These are phyloP conservation scores for Holothuria glaberrima DNA, from an alignment of 35 echinoderm and acorn worm species.

Conservation along the genomic window DNA sequence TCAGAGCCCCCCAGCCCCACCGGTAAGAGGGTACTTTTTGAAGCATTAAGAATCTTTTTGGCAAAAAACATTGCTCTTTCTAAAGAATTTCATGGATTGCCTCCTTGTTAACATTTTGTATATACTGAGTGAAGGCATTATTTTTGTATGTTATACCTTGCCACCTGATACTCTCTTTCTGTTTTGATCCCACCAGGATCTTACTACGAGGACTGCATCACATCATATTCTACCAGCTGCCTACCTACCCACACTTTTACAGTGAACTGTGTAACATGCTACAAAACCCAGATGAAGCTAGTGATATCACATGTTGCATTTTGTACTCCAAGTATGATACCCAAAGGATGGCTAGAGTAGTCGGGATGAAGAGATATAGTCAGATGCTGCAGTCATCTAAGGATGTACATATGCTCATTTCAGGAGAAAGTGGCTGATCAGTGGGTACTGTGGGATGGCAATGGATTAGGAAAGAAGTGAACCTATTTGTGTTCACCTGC, in stretches of 20 bases:
- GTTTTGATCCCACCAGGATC: constrained; percentile 58
- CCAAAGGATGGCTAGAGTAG: constrained; percentile 72
- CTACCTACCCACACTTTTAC: constrained; percentile 89
- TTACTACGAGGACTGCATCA: constrained; percentile 75
- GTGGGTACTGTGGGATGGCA: too few relatives aligned
- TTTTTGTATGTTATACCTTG: neutral
- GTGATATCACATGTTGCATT: constrained; percentile 72
- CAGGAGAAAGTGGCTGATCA: constrained; percentile 55
- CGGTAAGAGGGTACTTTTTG: too few relatives aligned
- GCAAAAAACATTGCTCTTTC: too few relatives aligned
- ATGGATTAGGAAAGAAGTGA: too few relatives aligned
- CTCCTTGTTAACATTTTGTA: too few relatives aligned
- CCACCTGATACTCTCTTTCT: neutral
- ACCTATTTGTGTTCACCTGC: too few relatives aligned
- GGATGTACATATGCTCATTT: constrained; percentile 78
- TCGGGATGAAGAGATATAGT: constrained; percentile 61
- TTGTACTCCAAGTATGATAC: constrained; percentile 86
- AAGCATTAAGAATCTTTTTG: too few relatives aligned
- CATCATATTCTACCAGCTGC: constrained; percentile 95
- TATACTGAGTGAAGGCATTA: neutral
- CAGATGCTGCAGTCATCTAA: constrained; percentile 85
- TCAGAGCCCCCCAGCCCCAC: too few relatives aligned
- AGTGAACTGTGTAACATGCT: constrained; percentile 98
- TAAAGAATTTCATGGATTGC: too few relatives aligned
- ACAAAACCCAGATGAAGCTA: constrained; percentile 43